Evolutionary conservation across 1,140 invertebrate genomes (phyloP), one percentile per base, ranked within the genome.

Genomic region (Drosophila subpulchrella): DNA sequence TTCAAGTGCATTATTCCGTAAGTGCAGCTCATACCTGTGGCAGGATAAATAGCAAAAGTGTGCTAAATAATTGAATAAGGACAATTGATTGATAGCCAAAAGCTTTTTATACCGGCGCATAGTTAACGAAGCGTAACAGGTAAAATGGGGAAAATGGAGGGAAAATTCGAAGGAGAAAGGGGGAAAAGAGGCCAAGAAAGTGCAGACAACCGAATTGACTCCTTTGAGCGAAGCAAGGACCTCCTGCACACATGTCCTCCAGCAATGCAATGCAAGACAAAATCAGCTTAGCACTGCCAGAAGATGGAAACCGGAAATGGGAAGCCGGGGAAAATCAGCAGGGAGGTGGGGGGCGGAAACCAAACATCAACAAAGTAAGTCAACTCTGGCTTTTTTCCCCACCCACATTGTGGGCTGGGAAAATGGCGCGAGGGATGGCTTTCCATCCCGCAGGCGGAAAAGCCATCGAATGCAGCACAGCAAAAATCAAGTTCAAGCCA

Each of bases 111-210:
- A 67, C 74, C 62, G 77, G 66, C 74, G 75, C 75, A 85, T 84
- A 85, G 82, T 81, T 85, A 85, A 85, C 81, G 81, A 85, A 85
- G 81, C 74, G 82, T 86, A 85, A 85, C 81, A 85, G 82, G 81
- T 85, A 53, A 67, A 65, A 13, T 6, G 34, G 4, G 15, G 8
- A 11, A 6, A 50, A 30, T n/a, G 8, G n/a, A n/a, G 15, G 48
- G 10, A 13, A 48, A 15, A 6, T 10, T 4, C 12, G 8, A 10
- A 24, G 34, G 30, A 4, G n/a, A n/a, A n/a, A 61, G 27, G 41
- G 2, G 20, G 12, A 32, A 27, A 3, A 34, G 47, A 24, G 44
- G 24, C n/a, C 50, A 54, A 34, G 36, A 12, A 63, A 74, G 41
- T 74, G 57, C 71, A 61, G 57, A 74, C 57, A 74, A 74, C 41